Evolutionary conservation across 2,888 invertebrate species (phyloP).

Genomic region (Phengaris alcon): DNA sequence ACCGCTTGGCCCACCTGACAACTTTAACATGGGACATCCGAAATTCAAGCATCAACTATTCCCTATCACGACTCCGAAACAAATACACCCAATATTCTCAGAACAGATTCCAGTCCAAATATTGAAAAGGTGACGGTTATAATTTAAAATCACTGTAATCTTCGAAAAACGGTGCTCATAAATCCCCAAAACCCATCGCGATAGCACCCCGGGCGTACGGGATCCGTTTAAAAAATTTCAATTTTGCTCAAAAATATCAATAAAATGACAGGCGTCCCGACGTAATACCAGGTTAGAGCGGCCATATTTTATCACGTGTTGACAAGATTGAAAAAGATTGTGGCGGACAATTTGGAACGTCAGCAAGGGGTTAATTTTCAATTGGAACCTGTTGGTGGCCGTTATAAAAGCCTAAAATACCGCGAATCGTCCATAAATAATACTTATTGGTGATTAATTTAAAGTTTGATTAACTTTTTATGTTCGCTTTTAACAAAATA

Average conservation of each 20-base stretch:
- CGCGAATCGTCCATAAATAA: constrained; percentile 60
- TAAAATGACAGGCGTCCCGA: constrained; percentile 66
- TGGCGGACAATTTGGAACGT: constrained; percentile 58
- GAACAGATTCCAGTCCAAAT: neutral
- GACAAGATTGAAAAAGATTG: constrained; percentile 65
- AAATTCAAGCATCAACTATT: constrained; percentile 38
- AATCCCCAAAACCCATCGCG: constrained; percentile 65
- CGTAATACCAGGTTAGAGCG: constrained; percentile 72
- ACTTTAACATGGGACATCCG: constrained; percentile 58
- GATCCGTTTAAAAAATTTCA: constrained; percentile 62
- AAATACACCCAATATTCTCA: neutral
- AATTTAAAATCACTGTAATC: constrained; percentile 55
- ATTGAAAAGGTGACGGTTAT: constrained; percentile 37
- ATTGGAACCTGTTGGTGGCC: constrained; percentile 72
- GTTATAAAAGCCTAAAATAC: constrained; percentile 52
- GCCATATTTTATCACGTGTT: constrained; percentile 74
- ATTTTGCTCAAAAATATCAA: constrained; percentile 67
- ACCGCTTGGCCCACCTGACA: constrained; percentile 67
- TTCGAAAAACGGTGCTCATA: constrained; percentile 52
- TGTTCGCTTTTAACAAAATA: constrained; percentile 58
- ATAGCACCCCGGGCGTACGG: constrained; percentile 64
- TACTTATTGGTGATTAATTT: constrained; percentile 54
- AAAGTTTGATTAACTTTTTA: constrained; percentile 54
- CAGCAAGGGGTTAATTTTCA: constrained; percentile 76
- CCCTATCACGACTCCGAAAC: neutral